Evolutionary conservation across 2,113 vertebrate species (phyloP), one percentile per base, ranked within the genome.

Genomic region (Ranitomeya variabilis): DNA sequence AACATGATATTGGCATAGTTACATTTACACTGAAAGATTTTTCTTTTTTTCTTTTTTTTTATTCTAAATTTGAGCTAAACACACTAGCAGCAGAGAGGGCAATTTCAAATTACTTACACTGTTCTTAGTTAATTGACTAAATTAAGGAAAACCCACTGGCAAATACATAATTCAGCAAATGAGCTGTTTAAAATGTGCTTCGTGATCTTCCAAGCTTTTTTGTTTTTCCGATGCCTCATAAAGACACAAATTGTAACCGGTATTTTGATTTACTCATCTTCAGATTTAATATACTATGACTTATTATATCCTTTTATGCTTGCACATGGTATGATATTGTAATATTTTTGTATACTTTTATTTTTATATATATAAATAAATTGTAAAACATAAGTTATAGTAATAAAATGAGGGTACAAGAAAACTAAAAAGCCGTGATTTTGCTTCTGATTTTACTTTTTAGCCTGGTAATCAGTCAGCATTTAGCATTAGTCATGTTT

Each of bases 391-490:
- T 19, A 3, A 26, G 23, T 13, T 4, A 55, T 12, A 73, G 69
- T 73, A 73, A 37, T 45, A 74, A 74, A 80, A 73, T 5, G 9
- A 8, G 4, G 64, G 64, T 11, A 67, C 10, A 10, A 7, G 14
- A 23, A 2, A 57, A 57, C 1, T 18, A 10, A 14, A 60, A 31
- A 59, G 15, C 23, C 55, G 18, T 4, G 13, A 21, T 52, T 59
- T 64, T 14, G 18, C 66, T 26, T 26, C 76, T 80, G 89, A 91
- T 19, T 83, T 78, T 87, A 91, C 59, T 57, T 83, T 90, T 85
- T 92, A 94, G 91, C 93, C 86, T 92, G 91, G 87, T 91, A 94
- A 93, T 93, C 90, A 92, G 90, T 92, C 90, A 91, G 90, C 90
- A 94, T 92, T 93, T 92, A 94, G 92, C 90, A 90, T 91, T 92